A percentile compares a stretch with the other conserved stretches of the same genome.
Conservation (phyloP, 2,113 vertebrate genomes). For the Turdus rufiventris region DNA sequence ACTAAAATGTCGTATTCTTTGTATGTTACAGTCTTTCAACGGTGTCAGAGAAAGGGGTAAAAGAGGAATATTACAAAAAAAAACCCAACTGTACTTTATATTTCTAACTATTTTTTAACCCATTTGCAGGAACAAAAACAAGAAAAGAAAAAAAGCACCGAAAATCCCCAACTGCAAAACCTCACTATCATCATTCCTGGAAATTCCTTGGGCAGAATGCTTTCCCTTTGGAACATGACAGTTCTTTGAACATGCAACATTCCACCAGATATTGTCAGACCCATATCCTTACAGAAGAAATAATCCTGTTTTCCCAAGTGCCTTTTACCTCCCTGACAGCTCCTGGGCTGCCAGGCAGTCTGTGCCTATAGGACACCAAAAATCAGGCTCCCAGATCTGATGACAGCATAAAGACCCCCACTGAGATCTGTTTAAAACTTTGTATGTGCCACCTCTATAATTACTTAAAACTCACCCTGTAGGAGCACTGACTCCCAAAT, state of each 20-base stretch:
- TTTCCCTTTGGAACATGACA: neutral
- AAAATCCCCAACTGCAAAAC: rapidly evolving
- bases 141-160: too few relatives aligned
- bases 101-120: neutral
- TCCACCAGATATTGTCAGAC: neutral
- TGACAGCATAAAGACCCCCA: neutral
- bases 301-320: neutral
- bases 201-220: neutral
- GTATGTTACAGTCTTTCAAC: neutral
- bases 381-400: neutral
- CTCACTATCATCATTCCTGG: neutral
- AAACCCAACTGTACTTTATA: neutral
- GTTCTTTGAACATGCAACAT: neutral
- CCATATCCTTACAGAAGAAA: neutral
- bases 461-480: neutral
- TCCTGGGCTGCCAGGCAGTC: neutral
- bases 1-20: neutral
- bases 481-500: neutral
- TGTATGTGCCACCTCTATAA: neutral
- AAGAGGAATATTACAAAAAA: neutral
- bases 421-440: neutral
- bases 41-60: rapidly evolving
- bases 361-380: neutral
- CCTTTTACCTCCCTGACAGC: neutral
- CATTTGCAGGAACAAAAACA: neutral